Evolutionary conservation across 2,888 invertebrate genomes (phyloP), one percentile per base, ranked within the genome.

Genomic region (Bruchidius siliquastri): DNA sequence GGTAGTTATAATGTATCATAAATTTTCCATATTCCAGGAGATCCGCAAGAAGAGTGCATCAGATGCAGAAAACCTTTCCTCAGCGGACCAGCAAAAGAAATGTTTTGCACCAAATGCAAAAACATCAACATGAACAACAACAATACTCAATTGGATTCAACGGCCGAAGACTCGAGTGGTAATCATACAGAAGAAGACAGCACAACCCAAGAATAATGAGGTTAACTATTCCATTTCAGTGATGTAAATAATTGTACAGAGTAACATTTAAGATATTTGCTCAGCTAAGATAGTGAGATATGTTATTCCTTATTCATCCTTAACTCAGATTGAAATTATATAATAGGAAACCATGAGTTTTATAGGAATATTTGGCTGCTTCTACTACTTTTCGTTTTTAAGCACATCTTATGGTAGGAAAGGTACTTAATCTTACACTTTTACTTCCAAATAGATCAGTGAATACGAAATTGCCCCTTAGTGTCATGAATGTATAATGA

Each of bases 31-130:
- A 3, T 30, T 49, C 13, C 84, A 90, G 91, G 90, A 76, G 90
- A 90, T 81, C 88, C 88, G 2, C 90, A 90, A 83, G 90, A 90
- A 81, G 90, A 90, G 82, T 90, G 91, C 82, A 86, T 88, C 72
- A 85, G 88, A 71, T 90, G 90, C 82, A 89, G 90, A 68, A 90
- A 90, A 83, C 87, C 87, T 78, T 90, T 87, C 82, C 81, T 88
- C 49, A 81, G 80, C 75, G 80, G 74, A 71, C 32, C 76, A 69
- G 26, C 73, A 20, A 75, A 80, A 69, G 76, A 79, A 18, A 82
- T 81, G 67, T 22, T 81, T 21, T 85, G 84, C 77, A 78, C 81
- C 21, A 77, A 77, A 49, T 85, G 84, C 49, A 49, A 49, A 49
- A 49, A 8, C 13, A 49, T 49, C 49, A 49, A 49, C 49, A 49